These are phyloP conservation scores for Tachina fera DNA, from an alignment of 2,888 invertebrate genomes.

Conservation along the genomic window DNA sequence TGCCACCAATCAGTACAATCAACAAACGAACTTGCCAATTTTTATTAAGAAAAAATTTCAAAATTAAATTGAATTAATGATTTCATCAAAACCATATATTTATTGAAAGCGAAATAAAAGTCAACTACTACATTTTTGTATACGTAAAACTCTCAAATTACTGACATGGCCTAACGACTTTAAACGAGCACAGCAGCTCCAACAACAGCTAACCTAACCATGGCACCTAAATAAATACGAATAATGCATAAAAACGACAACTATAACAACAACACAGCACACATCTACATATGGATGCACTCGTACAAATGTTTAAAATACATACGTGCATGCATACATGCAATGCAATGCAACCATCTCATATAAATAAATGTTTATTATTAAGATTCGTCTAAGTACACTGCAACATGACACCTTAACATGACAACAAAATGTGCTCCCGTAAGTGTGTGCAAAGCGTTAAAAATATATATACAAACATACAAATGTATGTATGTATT, in stretches of 20 bases:
- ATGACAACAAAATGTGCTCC: conserved; percentile 73
- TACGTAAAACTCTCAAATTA: conserved; percentile 66
- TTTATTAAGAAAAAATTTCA: background rate
- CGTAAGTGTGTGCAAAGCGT: conserved; percentile 57
- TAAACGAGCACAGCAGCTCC: conserved; percentile 20
- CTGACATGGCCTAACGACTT: conserved; percentile 69
- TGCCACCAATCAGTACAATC: background rate
- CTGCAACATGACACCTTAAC: conserved; percentile 73
- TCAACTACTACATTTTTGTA: conserved; percentile 56
- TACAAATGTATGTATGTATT: background rate
- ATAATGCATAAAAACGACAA: conserved; percentile 19
- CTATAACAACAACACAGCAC: conserved; percentile 12
- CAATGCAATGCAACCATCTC: conserved; percentile 30
- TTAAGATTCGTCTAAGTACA: conserved; percentile 70
- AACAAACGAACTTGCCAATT: conserved; percentile 44
- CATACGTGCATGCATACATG: background rate
- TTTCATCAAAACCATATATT: conserved; percentile 70
- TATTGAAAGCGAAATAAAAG: conserved; percentile 45
- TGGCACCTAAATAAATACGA: conserved; percentile 39
- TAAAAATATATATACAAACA: conserved; percentile 11
- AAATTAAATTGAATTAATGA: conserved; percentile 66
- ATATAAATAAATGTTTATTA: conserved; percentile 70
- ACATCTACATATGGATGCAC: conserved; percentile 13
- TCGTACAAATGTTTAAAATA: conserved; percentile 13
- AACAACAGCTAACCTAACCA: conserved; percentile 29